These are phyloP conservation scores for Yponomeuta plumbellus DNA, from an alignment of 2,888 invertebrate genomes.

Conservation along the genomic window DNA sequence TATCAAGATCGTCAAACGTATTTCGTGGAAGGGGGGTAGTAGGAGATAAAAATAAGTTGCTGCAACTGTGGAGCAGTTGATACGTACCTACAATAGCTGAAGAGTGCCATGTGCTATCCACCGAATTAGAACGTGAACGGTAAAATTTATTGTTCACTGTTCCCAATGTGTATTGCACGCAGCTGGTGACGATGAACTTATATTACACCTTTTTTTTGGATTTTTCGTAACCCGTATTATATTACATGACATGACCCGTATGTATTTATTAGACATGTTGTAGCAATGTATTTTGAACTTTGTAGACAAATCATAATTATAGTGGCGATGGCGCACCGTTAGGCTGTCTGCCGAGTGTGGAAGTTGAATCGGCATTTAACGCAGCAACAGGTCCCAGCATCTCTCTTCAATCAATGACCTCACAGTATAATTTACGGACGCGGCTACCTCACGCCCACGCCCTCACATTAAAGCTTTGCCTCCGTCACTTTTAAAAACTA, in stretches of 20 bases:
- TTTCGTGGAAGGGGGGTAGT: conserved; percentile 30
- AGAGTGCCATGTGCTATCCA: conserved; percentile 58
- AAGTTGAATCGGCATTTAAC: conserved; percentile 2
- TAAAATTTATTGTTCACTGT: conserved; percentile 51
- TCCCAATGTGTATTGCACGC: conserved; percentile 59
- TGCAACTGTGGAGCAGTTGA: conserved; percentile 30
- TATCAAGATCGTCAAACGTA: background rate
- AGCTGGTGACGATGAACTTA: conserved; percentile 29
- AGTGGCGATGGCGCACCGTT: background rate
- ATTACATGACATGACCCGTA: no score
- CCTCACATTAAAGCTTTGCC: conserved; percentile 38
- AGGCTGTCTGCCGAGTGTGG: background rate
- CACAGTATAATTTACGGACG: conserved; percentile 55
- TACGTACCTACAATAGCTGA: conserved; percentile 40
- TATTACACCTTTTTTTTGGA: background rate
- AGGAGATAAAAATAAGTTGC: conserved; percentile 49
- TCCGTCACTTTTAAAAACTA: conserved; percentile 44
- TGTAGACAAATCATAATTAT: background rate
- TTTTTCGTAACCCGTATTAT: background rate
- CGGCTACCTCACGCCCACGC: conserved; percentile 63
- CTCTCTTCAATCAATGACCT: conserved; percentile 61
- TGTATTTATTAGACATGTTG: background rate
- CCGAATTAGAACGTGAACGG: conserved; percentile 62
- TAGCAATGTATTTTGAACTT: background rate
- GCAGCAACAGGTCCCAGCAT: conserved; percentile 6